Evolutionary conservation across 2,113 vertebrate genomes (phyloP), one percentile per base, ranked within the genome.

Genomic region (Neoarius graeffei): DNA sequence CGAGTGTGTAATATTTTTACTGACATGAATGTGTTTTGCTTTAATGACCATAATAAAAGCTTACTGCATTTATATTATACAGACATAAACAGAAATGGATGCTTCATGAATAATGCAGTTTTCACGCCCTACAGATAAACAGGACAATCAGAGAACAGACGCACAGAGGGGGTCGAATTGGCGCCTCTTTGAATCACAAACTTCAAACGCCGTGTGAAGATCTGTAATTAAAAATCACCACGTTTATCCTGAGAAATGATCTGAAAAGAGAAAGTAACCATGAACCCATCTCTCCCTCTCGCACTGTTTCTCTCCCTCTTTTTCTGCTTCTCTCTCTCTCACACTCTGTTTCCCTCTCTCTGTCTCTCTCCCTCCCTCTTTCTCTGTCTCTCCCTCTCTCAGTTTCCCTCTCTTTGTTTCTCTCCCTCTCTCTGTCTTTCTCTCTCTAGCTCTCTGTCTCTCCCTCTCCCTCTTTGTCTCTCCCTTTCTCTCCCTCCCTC

Each of bases 41-140:
- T 57, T 81, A 54, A 69, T 52, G 54, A 35, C 69, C 84, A 27
- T 54, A 85, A 15, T 62, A 85, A 81, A 57, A 35, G n/a, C n/a
- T 56, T 74, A 56, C 54, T 50, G 48, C 19, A 83, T 76, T 74
- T 66, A 35, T 57, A 30, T n/a, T 64, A 74, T 30, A 82, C 27
- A 57, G 64, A 27, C 35, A 13, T n/a, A 52, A 57, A 57, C 11
- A 57, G 14, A 64, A 73, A 88, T 67, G 69, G 54, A 57, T 23
- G 60, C 52, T 84, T 23, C 19, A 85, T 23, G 48, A 19, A 48
- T 23, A 81, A 85, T 60, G 50, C 20, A 57, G 73, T 35, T 62
- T 86, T 89, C 57, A 50, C 20, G 52, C 48, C 50, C 19, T 67
- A 57, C 50, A 30, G 4, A 27, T 27, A 83, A 73, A 86, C 27